These are phyloP conservation scores for Drosophila ficusphila DNA, from an alignment of 1,140 invertebrate genomes.

Conservation along the genomic window DNA sequence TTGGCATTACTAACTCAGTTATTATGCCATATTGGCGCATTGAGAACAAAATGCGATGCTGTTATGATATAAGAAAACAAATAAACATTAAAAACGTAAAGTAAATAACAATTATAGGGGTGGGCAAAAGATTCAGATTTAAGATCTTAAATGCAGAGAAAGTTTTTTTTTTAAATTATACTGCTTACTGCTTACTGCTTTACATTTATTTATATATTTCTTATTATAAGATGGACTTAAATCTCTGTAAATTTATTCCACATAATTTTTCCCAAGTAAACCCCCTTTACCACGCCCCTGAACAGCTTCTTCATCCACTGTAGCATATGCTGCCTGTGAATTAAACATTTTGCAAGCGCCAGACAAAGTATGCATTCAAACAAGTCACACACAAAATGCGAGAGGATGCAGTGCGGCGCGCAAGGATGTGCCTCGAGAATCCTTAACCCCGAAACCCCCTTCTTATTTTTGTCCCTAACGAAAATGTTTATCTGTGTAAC, in stretches of 20 bases:
- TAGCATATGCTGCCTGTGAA: constrained; percentile 49
- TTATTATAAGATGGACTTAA: no score
- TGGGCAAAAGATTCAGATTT: no score
- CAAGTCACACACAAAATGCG: constrained; percentile 46
- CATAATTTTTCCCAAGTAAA: not conserved
- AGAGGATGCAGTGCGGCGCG: constrained; percentile 2
- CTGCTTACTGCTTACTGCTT: no score
- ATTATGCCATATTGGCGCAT: no score
- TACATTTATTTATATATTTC: no score
- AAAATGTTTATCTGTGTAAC: constrained; percentile 73
- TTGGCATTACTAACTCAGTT: not conserved
- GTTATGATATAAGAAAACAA: no score
- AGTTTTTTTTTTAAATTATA: no score
- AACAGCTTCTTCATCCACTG: constrained; percentile 8
- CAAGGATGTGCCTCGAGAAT: constrained; percentile 21
- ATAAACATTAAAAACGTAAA: no score
- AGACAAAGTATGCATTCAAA: constrained; percentile 63
- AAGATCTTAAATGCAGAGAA: no score
- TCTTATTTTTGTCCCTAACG: constrained; percentile 33
- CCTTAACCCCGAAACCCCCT: not conserved
- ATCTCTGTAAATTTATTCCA: no score
- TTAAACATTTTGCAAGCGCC: constrained; percentile 56
- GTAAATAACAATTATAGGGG: no score
- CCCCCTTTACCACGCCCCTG: not conserved
- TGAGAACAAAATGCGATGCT: no score